Base-by-base conservation (phyloP, 2,888 invertebrate species). In the Heliconius aoede region DNA sequence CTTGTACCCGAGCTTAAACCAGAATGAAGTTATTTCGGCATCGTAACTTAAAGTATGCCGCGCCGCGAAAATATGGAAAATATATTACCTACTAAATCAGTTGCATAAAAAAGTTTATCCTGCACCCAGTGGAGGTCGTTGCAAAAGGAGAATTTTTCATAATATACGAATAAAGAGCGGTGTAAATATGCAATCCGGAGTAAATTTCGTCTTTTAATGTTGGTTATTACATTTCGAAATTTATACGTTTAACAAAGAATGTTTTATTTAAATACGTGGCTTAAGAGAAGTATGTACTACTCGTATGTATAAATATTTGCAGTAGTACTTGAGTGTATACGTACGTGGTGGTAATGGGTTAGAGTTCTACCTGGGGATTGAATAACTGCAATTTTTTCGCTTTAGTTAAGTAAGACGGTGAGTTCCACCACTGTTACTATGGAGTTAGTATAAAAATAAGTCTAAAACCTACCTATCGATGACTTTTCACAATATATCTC, bases 11-110 rank as follows among this genome's bases (percentile, higher is more conserved):
- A 85, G 88, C 86, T 87, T 86, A 88, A 87, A 85, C 86, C 85
- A 80, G 86, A 88, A 88, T 89, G 88, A 88, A 87, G 86, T 91
- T 89, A 87, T 86, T 86, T 81, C 82, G 83, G 80, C 80, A 76
- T 79, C 81, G 81, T 79, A 86, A 88, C 87, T 87, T 85, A 85
- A 88, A 87, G 84, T 85, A 83, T 85, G 78, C 65, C 78, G 79
- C 75, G 78, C 62, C 79, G 82, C 79, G 82, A 82, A 85, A 84
- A 85, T 85, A 85, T 84, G 84, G 82, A 84, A 83, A 85, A 86
- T 85, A 84, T 84, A 85, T 84, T 83, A 83, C 82, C 79, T 81
- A 84, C 84, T 86, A 86, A 85, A 86, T 85, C 85, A 85, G 82
- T 82, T 83, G 84, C 83, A 82, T 83, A 83, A 83, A 85, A 84